phyloP scores from a whole-genome alignment of 2,888 invertebrate genomes.

The Gonocerus acuteangulatus region DNA sequence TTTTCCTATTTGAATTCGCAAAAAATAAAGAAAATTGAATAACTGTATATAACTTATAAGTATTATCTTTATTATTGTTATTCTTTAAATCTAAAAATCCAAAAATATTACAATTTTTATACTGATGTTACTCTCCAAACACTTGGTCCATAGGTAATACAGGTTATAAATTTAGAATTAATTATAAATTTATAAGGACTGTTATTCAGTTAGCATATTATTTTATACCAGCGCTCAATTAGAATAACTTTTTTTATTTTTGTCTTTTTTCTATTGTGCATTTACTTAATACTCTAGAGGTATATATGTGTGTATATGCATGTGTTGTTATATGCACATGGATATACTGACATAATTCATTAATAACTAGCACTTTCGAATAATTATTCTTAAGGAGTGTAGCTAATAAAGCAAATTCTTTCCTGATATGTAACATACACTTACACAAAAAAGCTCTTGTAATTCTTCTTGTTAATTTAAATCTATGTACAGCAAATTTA shows the following conservation, averaged over 20 bases:
- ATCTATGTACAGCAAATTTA: neutral
- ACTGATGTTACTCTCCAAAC: constrained; percentile 34
- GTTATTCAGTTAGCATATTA: constrained; percentile 35
- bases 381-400: constrained; percentile 19
- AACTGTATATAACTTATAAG: constrained; percentile 33
- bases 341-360: constrained; percentile 10
- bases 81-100: constrained; percentile 34
- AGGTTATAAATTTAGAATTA: constrained; percentile 32
- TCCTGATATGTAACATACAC: neutral
- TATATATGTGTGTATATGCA: neutral
- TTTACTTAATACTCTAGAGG: constrained; percentile 20
- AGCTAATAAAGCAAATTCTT: constrained; percentile 22
- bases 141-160: constrained; percentile 36
- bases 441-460: too few relatives aligned
- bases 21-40: constrained; percentile 30
- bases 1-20: constrained; percentile 34
- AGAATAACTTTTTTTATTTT: constrained; percentile 29
- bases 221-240: constrained; percentile 33
- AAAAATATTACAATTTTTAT: constrained; percentile 34
- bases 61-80: constrained; percentile 37
- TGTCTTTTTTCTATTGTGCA: constrained; percentile 25
- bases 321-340: neutral
- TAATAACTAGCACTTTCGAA: constrained; percentile 13
- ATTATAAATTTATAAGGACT: constrained; percentile 36
- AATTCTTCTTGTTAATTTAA: neutral